Percentiles rank a stretch among this genome's conserved stretches.
Conservation (phyloP, 1,140 invertebrate genomes). For the Pachypeltis micranthus region DNA sequence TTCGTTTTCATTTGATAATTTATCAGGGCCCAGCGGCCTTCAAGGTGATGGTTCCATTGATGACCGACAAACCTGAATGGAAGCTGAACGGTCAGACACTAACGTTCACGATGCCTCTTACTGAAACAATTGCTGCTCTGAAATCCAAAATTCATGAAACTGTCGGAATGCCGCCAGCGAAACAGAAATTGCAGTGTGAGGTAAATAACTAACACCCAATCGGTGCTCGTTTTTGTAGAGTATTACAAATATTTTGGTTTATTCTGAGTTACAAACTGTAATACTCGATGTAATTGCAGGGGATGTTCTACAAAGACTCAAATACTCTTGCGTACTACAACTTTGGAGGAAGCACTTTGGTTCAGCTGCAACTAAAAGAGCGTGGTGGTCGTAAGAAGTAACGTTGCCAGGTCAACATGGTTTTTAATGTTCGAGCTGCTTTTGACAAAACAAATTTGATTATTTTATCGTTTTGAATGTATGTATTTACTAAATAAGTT, state of each 20-base stretch:
- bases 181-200: conserved; percentile 90
- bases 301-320: conserved; percentile 95
- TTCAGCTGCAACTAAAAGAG: conserved; percentile 90
- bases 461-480: too few species aligned
- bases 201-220: too few species aligned
- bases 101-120: conserved; percentile 62
- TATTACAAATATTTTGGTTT: too few species aligned
- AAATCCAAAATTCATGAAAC: conserved; percentile 83
- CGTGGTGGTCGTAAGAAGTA: conserved; percentile 96
- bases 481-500: too few species aligned
- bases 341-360: conserved; percentile 63
- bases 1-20: too few species aligned
- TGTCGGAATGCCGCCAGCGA: conserved; percentile 87
- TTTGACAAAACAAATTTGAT: too few species aligned
- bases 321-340: conserved; percentile 95
- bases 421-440: too few species aligned
- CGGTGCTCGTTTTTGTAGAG: too few species aligned
- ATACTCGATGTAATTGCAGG: conserved; percentile 45
- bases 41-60: conserved; percentile 65
- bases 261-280: too few species aligned
- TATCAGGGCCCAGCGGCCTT: conserved; percentile 59
- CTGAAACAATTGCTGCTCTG: conserved; percentile 69
- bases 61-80: conserved; percentile 89
- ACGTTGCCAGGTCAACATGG: too few species aligned
- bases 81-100: conserved; percentile 87